Conservation (phyloP, 2,797 vertebrate species). For the Chaunax sp. region DNA sequence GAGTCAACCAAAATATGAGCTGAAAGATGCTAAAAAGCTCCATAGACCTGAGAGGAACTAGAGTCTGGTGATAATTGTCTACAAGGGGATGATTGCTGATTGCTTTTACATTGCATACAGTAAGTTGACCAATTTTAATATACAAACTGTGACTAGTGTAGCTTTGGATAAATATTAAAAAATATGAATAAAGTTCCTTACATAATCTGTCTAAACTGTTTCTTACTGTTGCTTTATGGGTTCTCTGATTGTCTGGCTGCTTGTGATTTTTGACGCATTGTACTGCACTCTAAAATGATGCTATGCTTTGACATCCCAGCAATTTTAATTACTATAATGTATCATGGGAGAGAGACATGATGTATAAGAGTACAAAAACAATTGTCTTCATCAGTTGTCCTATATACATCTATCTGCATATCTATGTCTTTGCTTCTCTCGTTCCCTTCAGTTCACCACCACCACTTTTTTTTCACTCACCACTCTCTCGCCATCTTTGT, state of each 20-base stretch:
- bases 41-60: neutral
- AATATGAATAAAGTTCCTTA: neutral
- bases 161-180: too few relatives aligned
- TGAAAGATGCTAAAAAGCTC: neutral
- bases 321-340: neutral
- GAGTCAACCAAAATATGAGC: neutral
- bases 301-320: too few relatives aligned
- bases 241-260: neutral
- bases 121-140: too few relatives aligned
- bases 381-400: neutral
- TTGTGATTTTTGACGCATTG: neutral
- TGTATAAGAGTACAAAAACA: neutral
- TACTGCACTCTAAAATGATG: neutral
- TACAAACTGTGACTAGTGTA: too few relatives aligned
- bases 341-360: neutral
- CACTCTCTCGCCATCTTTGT: slow-evolving; percentile 15
- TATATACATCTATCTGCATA: slow-evolving; percentile 6
- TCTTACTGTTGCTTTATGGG: neutral
- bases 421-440: neutral
- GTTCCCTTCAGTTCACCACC: slow-evolving; percentile 12
- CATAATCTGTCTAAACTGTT: neutral
- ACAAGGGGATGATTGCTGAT: too few relatives aligned
- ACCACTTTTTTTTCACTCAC: slow-evolving; percentile 17
- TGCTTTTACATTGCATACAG: too few relatives aligned
- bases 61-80: too few relatives aligned